phyloP scores from a whole-genome alignment of 2,888 invertebrate genomes.

The Trissonchulus latispiculum region DNA sequence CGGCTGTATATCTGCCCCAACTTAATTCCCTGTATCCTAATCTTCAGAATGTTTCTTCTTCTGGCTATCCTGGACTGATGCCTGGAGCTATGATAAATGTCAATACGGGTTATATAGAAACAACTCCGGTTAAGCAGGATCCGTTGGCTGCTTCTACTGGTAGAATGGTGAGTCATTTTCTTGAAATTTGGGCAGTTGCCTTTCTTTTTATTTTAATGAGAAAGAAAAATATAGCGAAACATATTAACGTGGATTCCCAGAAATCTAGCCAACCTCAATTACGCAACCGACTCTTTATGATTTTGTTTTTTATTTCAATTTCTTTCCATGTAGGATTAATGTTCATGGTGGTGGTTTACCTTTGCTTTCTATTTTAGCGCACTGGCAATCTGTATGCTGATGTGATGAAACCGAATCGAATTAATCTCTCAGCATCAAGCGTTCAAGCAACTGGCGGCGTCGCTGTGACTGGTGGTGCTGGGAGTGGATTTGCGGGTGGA shows the following conservation, averaged over 20 bases:
- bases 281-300: no score
- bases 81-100: neutral
- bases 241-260: no score
- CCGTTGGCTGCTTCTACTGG: no score
- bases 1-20: neutral
- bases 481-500: neutral
- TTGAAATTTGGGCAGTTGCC: no score
- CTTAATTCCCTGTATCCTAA: neutral
- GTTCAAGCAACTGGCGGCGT: neutral
- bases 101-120: neutral
- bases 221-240: no score
- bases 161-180: neutral
- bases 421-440: neutral
- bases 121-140: neutral
- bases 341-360: neutral
- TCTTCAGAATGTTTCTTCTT: neutral
- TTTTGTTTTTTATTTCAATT: no score
- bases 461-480: no score
- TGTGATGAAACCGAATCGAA: constrained; percentile 5
- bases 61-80: neutral
- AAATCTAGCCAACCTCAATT: no score
- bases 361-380: constrained; percentile 1
- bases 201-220: neutral
- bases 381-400: constrained; percentile 15
- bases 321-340: neutral